Evolutionary conservation across 2,113 vertebrate genomes (phyloP).

Genomic region (Talpa occidentalis): DNA sequence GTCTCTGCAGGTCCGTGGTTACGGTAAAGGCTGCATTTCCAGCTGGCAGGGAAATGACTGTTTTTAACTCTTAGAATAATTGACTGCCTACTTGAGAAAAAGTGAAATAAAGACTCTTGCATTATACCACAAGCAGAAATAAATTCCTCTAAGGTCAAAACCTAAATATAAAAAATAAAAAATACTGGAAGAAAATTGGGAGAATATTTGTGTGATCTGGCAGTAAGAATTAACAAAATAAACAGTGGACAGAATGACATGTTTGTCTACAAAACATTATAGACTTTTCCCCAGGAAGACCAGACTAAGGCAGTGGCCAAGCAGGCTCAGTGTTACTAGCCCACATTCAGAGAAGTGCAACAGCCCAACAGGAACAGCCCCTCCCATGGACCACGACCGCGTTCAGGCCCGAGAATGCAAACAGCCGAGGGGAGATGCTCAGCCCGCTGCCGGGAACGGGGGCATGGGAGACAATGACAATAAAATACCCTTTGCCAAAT

Average conservation of each 20-base stretch:
- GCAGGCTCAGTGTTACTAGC: not conserved
- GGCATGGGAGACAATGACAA: not conserved
- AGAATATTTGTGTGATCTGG: not conserved
- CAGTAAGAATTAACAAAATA: not conserved
- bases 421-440: not conserved
- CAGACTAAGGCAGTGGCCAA: not conserved
- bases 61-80: no score
- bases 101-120: not conserved
- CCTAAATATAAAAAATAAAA: not conserved
- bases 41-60: not conserved
- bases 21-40: not conserved
- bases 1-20: accelerated
- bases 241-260: not conserved
- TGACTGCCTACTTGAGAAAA: not conserved
- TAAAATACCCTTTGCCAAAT: not conserved
- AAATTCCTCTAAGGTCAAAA: not conserved
- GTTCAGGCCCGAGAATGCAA: not conserved
- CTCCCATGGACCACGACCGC: not conserved
- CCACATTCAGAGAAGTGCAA: not conserved
- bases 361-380: not conserved
- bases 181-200: not conserved
- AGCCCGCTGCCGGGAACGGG: not conserved
- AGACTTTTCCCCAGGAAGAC: not conserved
- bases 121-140: not conserved
- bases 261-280: not conserved